phyloP scores from a whole-genome alignment of 1,140 invertebrate genomes.

The Neuroterus valhalla region DNA sequence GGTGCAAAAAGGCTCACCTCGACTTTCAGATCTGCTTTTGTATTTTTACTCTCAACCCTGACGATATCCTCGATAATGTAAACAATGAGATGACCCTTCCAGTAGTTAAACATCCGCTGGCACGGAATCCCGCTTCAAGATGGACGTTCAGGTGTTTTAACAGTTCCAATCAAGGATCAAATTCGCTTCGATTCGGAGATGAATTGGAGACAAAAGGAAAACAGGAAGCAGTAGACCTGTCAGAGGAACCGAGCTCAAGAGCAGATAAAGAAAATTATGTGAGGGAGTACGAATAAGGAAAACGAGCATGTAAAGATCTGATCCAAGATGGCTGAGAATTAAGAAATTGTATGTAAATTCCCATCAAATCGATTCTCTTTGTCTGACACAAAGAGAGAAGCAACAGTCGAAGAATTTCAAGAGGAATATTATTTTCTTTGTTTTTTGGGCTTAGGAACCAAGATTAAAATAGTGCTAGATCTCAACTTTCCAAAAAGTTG shows the following conservation, averaged over 20 bases:
- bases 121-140: slow-evolving; percentile 13
- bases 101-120: neutral
- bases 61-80: slow-evolving; percentile 57
- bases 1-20: slow-evolving; percentile 63
- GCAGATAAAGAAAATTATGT: neutral
- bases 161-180: neutral
- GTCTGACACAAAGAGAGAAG: neutral
- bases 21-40: slow-evolving; percentile 38
- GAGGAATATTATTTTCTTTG: neutral
- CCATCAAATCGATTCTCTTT: slow-evolving; percentile 4
- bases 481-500: neutral
- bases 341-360: neutral
- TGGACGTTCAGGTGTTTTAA: slow-evolving; percentile 5
- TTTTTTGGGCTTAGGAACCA: neutral
- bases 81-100: slow-evolving; percentile 33
- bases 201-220: neutral
- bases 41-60: slow-evolving; percentile 54
- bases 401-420: neutral
- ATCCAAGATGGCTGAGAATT: neutral
- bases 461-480: slow-evolving; percentile 15
- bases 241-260: neutral
- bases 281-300: neutral
- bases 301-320: neutral
- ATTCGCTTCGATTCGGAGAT: neutral
- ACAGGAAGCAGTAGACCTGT: neutral